Percentiles rank a stretch among this genome's conserved stretches.
phyloP scores from a whole-genome alignment of 2,888 invertebrate species.

The Himalopsyche kuldschensis region DNA sequence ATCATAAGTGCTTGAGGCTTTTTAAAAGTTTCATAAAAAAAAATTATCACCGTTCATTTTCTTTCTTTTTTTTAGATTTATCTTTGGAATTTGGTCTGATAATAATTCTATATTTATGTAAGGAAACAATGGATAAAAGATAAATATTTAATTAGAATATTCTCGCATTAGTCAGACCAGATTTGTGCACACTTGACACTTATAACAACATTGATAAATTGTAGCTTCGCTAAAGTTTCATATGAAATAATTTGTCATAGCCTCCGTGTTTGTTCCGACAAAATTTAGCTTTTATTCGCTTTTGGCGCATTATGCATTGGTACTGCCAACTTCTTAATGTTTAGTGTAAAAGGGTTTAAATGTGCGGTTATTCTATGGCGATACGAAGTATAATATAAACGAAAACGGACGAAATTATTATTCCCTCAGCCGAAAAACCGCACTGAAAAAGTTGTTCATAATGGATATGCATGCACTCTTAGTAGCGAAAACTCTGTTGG shows the following conservation, averaged over 20 bases:
- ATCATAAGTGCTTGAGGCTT: no score
- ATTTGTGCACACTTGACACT: background rate
- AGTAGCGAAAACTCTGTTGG: no score
- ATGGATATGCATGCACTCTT: no score
- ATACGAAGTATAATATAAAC: background rate
- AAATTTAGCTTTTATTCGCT: conserved; percentile 28
- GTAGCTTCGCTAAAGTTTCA: background rate
- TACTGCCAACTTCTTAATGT: conserved; percentile 32
- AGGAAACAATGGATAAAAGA: background rate
- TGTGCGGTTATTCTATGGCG: conserved; percentile 5
- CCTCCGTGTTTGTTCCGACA: conserved; percentile 7
- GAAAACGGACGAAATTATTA: background rate
- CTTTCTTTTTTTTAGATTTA: no score
- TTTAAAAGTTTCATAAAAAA: no score
- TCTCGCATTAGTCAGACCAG: background rate
- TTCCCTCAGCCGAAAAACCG: background rate
- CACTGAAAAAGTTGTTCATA: background rate
- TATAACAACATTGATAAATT: background rate
- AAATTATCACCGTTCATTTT: no score
- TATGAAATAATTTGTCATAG: background rate
- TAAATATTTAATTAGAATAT: background rate
- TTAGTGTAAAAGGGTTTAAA: conserved; percentile 23
- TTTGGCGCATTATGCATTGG: conserved; percentile 31
- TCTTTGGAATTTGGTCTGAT: no score
- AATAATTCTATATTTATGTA: no score